Evolutionary conservation across 1,140 invertebrate species (phyloP).

Genomic region (Leptinotarsa lineolata): DNA sequence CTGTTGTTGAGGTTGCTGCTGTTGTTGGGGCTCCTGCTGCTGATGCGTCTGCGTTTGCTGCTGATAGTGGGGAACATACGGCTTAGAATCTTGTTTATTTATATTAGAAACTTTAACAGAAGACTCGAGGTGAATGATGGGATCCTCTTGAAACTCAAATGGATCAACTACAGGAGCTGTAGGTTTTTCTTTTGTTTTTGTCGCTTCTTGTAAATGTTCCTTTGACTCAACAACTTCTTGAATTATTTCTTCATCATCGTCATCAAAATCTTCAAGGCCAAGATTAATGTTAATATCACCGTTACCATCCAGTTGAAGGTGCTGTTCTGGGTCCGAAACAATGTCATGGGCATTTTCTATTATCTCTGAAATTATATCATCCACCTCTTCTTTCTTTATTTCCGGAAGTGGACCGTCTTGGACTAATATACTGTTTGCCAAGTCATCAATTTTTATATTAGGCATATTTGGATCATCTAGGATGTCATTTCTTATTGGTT

Average conservation of each 20-base stretch:
- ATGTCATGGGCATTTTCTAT: conserved; percentile 54
- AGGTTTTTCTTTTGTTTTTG: conserved; percentile 41
- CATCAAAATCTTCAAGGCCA: conserved; percentile 51
- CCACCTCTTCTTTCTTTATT: conserved; percentile 54
- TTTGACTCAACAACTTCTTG: neutral
- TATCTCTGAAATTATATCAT: conserved; percentile 53
- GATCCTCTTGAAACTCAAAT: conserved; percentile 55
- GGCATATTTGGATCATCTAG: conserved; percentile 48
- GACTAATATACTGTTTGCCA: conserved; percentile 51
- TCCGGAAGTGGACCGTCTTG: conserved; percentile 52
- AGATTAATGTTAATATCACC: conserved; percentile 52
- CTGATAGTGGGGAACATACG: conserved; percentile 36
- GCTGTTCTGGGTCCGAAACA: conserved; percentile 53
- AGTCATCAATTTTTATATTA: conserved; percentile 53
- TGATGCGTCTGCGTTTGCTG: conserved; percentile 23
- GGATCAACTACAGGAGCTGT: conserved; percentile 56
- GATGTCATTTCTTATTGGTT: conserved; percentile 39
- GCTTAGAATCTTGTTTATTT: conserved; percentile 34
- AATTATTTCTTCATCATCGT: conserved; percentile 26
- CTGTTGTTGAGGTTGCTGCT: neutral
- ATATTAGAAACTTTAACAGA: conserved; percentile 36
- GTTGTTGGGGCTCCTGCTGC: conserved; percentile 5
- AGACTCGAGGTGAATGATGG: conserved; percentile 45
- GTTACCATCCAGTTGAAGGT: conserved; percentile 51
- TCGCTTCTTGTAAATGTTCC: conserved; percentile 32